Evolutionary conservation across 1,140 invertebrate genomes (phyloP).

Genomic region (Macrobrachium nipponense): DNA sequence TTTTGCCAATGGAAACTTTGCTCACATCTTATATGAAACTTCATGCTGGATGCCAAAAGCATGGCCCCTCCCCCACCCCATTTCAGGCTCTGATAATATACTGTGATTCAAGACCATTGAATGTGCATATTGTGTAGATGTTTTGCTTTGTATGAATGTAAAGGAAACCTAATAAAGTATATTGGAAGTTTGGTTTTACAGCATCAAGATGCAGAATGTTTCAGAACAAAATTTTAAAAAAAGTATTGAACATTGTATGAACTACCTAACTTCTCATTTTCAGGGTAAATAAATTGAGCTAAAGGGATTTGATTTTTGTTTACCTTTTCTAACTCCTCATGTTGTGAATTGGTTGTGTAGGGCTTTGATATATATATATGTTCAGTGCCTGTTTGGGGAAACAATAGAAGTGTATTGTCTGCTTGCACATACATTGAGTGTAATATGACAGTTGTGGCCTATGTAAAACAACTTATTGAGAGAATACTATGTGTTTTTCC

Average conservation of each 20-base stretch:
- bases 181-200: background rate
- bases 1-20: slow-evolving; percentile 51
- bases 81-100: slow-evolving; percentile 59
- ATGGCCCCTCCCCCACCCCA: slow-evolving; percentile 46
- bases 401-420: slow-evolving; percentile 58
- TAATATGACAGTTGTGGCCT: slow-evolving; percentile 22
- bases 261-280: too few species aligned
- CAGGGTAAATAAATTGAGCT: too few species aligned
- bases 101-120: slow-evolving; percentile 59
- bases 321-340: slow-evolving; percentile 22
- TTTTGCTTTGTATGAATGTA: slow-evolving; percentile 49
- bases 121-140: slow-evolving; percentile 49
- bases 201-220: slow-evolving; percentile 1
- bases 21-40: slow-evolving; percentile 36
- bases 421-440: slow-evolving; percentile 44
- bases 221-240: background rate
- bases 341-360: slow-evolving; percentile 59
- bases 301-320: slow-evolving; percentile 3
- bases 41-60: slow-evolving; percentile 57
- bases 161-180: slow-evolving; percentile 15
- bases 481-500: slow-evolving; percentile 20
- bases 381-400: slow-evolving; percentile 61
- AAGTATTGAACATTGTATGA: too few species aligned
- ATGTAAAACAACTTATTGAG: slow-evolving; percentile 3
- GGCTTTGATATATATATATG: slow-evolving; percentile 53